phyloP scores from a whole-genome alignment of 1,140 invertebrate species.

The Polyergus mexicanus region DNA sequence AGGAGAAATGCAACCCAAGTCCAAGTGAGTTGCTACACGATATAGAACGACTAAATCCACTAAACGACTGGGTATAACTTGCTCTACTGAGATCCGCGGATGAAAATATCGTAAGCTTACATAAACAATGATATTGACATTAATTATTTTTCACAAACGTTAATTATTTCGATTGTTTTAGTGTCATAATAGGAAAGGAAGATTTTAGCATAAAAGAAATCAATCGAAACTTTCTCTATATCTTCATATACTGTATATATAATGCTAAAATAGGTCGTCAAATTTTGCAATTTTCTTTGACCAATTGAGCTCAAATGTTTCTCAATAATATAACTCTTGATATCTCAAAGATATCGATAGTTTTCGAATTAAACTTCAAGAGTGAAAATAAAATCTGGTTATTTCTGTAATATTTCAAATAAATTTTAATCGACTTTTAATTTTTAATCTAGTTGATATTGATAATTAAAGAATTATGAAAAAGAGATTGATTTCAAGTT shows the following conservation, averaged over 20 bases:
- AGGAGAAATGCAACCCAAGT: slow-evolving; percentile 83
- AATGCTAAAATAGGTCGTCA: slow-evolving; percentile 9
- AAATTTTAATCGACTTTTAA: not conserved
- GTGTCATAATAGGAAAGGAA: slow-evolving; percentile 2
- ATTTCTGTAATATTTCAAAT: not conserved
- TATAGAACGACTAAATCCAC: slow-evolving; percentile 27
- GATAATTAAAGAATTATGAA: not conserved
- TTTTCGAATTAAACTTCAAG: not conserved
- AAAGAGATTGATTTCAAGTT: not conserved
- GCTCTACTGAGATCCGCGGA: slow-evolving; percentile 54
- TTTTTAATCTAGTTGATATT: not conserved
- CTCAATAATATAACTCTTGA: too few relatives aligned
- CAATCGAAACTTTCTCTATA: not conserved
- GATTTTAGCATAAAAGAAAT: not conserved
- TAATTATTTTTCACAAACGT: not conserved
- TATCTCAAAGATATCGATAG: not conserved
- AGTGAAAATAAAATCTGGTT: not conserved
- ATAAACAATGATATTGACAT: not conserved
- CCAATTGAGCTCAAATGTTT: not conserved
- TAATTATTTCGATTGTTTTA: not conserved
- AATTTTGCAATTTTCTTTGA: slow-evolving; percentile 13
- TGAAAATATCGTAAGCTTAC: slow-evolving; percentile 13
- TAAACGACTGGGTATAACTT: slow-evolving; percentile 70
- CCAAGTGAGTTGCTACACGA: slow-evolving; percentile 85
- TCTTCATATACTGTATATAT: not conserved